Percentiles rank a stretch among this genome's conserved stretches.
These are phyloP conservation scores for Lonchura striata DNA, from an alignment of 2,113 vertebrate species.

Conservation along the genomic window DNA sequence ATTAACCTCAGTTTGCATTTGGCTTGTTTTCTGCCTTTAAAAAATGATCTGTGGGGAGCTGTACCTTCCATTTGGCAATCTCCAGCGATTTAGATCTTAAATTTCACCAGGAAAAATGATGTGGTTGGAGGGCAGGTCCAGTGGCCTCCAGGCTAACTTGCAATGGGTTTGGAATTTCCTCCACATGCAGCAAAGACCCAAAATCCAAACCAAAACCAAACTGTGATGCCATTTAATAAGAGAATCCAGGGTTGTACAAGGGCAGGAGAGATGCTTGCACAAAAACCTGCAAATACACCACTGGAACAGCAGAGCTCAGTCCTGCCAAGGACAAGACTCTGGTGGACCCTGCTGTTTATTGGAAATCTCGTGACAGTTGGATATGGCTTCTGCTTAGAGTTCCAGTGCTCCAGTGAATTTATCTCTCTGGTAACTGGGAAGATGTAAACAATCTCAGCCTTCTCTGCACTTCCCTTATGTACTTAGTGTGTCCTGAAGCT, in stretches of 20 bases:
- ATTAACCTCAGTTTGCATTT: conserved; percentile 65
- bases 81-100: not conserved
- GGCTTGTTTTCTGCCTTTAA: conserved; percentile 51
- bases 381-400: not conserved
- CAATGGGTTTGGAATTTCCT: not conserved
- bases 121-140: conserved; percentile 9
- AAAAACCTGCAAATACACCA: not conserved
- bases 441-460: not conserved
- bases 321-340: not conserved
- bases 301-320: not conserved
- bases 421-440: not conserved
- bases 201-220: not conserved
- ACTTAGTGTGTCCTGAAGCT: not conserved
- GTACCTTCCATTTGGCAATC: not conserved
- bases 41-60: not conserved
- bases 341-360: not conserved
- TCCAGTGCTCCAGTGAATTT: not conserved
- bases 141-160: not conserved
- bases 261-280: not conserved
- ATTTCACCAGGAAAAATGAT: conserved; percentile 17
- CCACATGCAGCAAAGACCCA: not conserved
- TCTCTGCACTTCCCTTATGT: not conserved
- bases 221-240: not conserved
- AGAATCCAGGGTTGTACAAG: not conserved
- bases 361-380: not conserved